A percentile compares a stretch with the other conserved stretches of the same genome.
phyloP scores from a whole-genome alignment of 2,113 vertebrate species.

The Siphamia tubifer region DNA sequence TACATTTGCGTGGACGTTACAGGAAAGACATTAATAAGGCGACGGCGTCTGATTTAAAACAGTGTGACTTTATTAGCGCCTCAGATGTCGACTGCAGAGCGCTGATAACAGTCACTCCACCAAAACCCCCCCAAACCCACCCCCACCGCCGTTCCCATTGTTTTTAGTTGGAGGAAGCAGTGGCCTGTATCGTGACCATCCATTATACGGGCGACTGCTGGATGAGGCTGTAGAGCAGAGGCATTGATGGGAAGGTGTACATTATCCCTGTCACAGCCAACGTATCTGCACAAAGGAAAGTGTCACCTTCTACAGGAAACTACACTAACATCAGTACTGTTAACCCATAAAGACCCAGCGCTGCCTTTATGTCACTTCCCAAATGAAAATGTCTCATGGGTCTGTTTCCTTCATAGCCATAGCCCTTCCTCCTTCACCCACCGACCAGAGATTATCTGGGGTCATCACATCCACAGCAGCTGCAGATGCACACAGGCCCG shows the following conservation, averaged over 20 bases:
- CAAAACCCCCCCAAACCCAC: slow-evolving; percentile 43
- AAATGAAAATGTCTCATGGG: too few relatives aligned
- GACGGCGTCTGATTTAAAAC: slow-evolving; percentile 76
- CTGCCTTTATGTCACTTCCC: too few relatives aligned
- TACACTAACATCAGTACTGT: too few relatives aligned
- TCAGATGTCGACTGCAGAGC: slow-evolving; percentile 71
- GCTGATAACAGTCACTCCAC: slow-evolving; percentile 82
- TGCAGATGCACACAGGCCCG: too few relatives aligned
- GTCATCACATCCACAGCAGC: too few relatives aligned
- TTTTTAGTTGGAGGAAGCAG: slow-evolving; percentile 47
- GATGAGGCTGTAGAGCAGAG: slow-evolving; percentile 38
- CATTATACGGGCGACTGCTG: slow-evolving; percentile 68
- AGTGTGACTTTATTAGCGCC: slow-evolving; percentile 73
- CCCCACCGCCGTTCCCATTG: slow-evolving; percentile 32
- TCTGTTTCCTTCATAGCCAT: too few relatives aligned
- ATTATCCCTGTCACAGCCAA: slow-evolving; percentile 58
- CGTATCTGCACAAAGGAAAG: slow-evolving; percentile 13
- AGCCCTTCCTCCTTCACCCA: too few relatives aligned
- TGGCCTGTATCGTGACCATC: slow-evolving; percentile 72
- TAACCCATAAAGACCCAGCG: too few relatives aligned
- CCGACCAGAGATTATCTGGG: too few relatives aligned
- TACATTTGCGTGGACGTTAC: not conserved
- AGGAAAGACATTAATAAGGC: slow-evolving; percentile 32
- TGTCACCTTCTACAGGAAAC: slow-evolving; percentile 33
- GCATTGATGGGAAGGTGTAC: slow-evolving; percentile 50